Evolutionary conservation across 2,888 invertebrate genomes (phyloP).

Genomic region (Tetranychus piercei): DNA sequence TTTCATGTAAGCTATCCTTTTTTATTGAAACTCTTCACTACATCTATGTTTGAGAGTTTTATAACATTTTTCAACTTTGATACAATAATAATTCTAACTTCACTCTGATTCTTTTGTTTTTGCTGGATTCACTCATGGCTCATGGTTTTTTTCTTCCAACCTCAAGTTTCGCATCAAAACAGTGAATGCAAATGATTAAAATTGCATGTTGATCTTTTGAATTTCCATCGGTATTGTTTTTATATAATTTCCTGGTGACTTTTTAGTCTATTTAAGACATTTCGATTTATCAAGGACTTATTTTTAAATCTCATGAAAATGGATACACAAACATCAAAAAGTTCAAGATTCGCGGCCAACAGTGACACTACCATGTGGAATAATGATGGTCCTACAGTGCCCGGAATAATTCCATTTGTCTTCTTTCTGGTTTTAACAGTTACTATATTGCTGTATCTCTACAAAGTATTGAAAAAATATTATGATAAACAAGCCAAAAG

Average conservation of each 20-base stretch:
- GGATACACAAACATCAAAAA: background rate
- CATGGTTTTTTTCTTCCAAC: background rate
- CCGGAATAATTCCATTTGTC: slow-evolving; percentile 15
- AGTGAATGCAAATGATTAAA: no score
- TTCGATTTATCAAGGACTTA: no score
- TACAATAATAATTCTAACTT: background rate
- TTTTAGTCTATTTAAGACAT: no score
- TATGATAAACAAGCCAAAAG: slow-evolving; percentile 12
- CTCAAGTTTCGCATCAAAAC: background rate
- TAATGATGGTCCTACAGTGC: slow-evolving; percentile 12
- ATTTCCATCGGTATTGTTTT: no score
- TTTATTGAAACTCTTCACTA: no score
- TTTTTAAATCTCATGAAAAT: background rate
- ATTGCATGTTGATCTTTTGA: no score
- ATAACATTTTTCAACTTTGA: background rate
- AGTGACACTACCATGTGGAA: slow-evolving; percentile 7
- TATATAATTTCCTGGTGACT: no score
- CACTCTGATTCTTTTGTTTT: background rate
- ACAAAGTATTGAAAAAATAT: slow-evolving; percentile 7
- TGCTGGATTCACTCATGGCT: background rate
- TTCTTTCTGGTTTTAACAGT: slow-evolving; percentile 14
- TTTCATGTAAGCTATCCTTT: no score
- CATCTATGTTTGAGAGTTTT: no score
- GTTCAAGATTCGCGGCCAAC: background rate
- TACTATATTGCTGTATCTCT: background rate